These are phyloP conservation scores for Xenentodon cancila DNA, from an alignment of 2,797 vertebrate species.

Conservation along the genomic window DNA sequence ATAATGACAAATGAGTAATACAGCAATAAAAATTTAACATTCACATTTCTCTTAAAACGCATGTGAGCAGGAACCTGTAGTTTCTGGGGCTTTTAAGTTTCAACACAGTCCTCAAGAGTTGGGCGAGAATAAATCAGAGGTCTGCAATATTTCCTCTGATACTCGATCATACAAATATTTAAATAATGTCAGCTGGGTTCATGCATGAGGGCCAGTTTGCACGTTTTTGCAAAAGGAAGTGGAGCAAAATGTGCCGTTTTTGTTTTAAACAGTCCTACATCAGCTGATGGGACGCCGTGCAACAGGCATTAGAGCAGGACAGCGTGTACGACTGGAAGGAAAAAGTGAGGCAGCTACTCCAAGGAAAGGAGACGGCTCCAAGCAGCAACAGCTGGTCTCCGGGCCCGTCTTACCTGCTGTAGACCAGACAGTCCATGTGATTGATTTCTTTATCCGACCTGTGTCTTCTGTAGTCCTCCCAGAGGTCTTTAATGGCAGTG, in stretches of 20 bases:
- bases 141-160: too few species aligned
- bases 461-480: constrained; percentile 97
- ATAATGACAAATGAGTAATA: not conserved
- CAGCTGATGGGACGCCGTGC: constrained; percentile 22
- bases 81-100: too few species aligned
- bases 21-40: not conserved
- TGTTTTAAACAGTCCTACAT: not conserved
- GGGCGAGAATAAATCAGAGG: too few species aligned
- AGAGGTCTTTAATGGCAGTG: constrained; percentile 95
- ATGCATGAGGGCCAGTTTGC: too few species aligned
- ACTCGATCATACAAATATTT: too few species aligned
- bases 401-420: constrained; percentile 86
- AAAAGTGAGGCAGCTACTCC: not conserved
- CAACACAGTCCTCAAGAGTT: too few species aligned
- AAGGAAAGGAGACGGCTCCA: constrained; percentile 7
- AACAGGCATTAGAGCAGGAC: constrained; percentile 11
- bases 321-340: not conserved
- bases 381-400: not conserved
- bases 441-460: constrained; percentile 94
- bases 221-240: too few species aligned
- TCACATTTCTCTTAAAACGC: constrained; percentile 20
- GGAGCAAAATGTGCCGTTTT: too few species aligned
- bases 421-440: constrained; percentile 96
- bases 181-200: too few species aligned
- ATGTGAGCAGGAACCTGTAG: not conserved